Conservation (phyloP, 2,797 vertebrate genomes). For the Perodicticus potto region DNA sequence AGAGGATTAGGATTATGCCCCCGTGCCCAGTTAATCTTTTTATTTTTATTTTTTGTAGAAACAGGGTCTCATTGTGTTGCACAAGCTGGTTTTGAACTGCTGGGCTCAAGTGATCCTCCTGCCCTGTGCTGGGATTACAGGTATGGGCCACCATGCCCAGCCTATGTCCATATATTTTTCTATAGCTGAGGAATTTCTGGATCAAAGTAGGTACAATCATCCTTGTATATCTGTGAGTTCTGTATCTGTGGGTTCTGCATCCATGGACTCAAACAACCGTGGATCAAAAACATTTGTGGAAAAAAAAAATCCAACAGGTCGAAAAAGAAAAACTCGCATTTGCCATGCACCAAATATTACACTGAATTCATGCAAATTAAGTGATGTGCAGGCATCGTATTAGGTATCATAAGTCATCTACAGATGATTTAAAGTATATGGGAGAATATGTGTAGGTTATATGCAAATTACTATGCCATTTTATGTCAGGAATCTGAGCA, state of each 20-base stretch:
- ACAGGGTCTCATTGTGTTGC: not conserved
- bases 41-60: not conserved
- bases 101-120: not conserved
- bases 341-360: not conserved
- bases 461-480: not conserved
- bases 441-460: not conserved
- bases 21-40: not conserved
- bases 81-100: not conserved
- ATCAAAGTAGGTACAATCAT: not conserved
- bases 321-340: not conserved
- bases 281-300: not conserved
- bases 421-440: not conserved
- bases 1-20: not conserved
- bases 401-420: not conserved
- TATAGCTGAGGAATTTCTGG: not conserved
- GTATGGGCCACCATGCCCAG: not conserved
- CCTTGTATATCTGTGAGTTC: not conserved
- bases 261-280: not conserved
- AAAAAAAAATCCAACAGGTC: not conserved
- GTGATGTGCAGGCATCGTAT: not conserved
- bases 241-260: not conserved
- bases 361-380: not conserved
- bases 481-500: not conserved
- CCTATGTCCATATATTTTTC: not conserved
- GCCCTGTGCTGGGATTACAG: not conserved